Base-by-base conservation (phyloP, 2,888 invertebrate species). In the Thysanoteuthis rhombus region DNA sequence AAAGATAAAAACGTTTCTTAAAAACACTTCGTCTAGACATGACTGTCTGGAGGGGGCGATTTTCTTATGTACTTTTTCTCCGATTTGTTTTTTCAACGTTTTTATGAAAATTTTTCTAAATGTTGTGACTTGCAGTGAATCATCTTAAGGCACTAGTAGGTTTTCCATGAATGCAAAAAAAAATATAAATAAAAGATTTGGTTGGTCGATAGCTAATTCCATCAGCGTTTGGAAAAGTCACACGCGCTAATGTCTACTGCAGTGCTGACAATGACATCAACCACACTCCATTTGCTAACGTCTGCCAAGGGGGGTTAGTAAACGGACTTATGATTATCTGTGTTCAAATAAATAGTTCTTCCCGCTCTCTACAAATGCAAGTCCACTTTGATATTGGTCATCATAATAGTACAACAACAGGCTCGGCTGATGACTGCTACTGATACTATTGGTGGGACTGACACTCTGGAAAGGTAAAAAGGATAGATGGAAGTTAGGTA, bases 11-110 rank as follows among this genome's bases (percentile, higher is more conserved):
- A 75, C 75, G n/a, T 75, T 75, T 75, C n/a, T 75, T n/a, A 75
- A 75, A 75, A n/a, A 75, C 75, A 75, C n/a, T 75, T 75, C 75
- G 75, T 75, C 75, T 75, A 75, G 75, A 75, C 75, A 75, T 75
- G 75, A 36, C 75, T 52, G 52, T 52, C 52, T 52, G 52, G 52
- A 52, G 52, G 52, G 52, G 52, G 52, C 6, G 25, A 12, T 42
- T 52, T 75, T 75, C 36, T n/a, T 75, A 75, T 75, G n/a, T 75
- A 75, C 22, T 75, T n/a, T 6, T 36, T 75, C 12, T 36, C n/a
- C n/a, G 8, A 2, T 75, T 10, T 75, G 0, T 19, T 75, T 75
- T 28, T 58, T 10, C 8, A 10, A n/a, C 19, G n/a, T 75, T 10
- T 36, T 75, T 75, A n/a, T 2, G 2, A 25, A 12, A 36, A 36